A percentile compares a stretch with the other conserved stretches of the same genome.
Evolutionary conservation across 2,797 vertebrate genomes (phyloP).

Genomic region (Peromyscus aztecus): DNA sequence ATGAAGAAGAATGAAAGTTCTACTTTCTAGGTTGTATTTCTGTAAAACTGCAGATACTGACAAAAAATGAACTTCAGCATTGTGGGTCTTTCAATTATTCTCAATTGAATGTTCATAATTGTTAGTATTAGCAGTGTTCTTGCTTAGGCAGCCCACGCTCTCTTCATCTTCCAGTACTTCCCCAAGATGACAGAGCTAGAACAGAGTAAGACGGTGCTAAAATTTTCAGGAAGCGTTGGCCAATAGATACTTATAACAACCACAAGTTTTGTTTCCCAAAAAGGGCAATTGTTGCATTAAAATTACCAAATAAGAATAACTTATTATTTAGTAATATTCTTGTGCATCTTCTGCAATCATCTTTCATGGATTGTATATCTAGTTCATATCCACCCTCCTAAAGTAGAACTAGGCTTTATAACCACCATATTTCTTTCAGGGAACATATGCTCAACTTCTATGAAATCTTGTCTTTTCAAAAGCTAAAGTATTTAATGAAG

Average conservation of each 20-base stretch:
- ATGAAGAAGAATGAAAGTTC: neutral
- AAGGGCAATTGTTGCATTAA: neutral
- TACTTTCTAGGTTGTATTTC: neutral
- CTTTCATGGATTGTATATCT: neutral
- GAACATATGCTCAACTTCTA: neutral
- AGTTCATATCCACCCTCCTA: neutral
- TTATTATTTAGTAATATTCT: neutral
- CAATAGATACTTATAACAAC: neutral
- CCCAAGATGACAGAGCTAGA: neutral
- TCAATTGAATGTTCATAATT: neutral
- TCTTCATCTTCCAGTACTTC: neutral
- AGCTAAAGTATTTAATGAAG: slow-evolving; percentile 36
- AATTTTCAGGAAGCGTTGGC: neutral
- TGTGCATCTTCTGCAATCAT: neutral
- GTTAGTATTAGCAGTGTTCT: neutral
- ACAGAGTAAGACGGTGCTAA: neutral
- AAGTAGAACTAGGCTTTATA: neutral
- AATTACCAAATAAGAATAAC: neutral
- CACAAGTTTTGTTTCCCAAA: neutral
- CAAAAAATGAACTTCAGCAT: neutral
- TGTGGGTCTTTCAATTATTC: neutral
- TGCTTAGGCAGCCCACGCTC: neutral
- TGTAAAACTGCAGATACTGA: neutral
- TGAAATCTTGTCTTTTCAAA: neutral
- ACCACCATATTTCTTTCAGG: neutral